Evolutionary conservation across 35 echinoderm and acorn worm genomes (phyloP).

Genomic region (Apostichopus parvimensis): DNA sequence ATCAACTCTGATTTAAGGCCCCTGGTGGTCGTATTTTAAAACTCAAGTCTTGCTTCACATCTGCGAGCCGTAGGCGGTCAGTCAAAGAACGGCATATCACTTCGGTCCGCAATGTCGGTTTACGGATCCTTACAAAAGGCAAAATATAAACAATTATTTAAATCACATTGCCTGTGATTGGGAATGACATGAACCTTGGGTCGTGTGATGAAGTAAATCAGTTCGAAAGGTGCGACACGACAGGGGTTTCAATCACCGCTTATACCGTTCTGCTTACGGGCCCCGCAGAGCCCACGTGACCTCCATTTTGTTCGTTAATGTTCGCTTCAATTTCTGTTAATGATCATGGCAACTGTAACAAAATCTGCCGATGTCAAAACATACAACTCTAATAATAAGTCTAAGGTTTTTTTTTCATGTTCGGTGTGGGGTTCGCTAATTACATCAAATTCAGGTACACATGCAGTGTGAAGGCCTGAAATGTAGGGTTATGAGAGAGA

Average conservation of each 20-base stretch:
- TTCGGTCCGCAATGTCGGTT: neutral
- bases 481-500: conserved; percentile 8
- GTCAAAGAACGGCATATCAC: conserved; percentile 11
- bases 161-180: conserved; percentile 27
- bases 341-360: conserved; percentile 58
- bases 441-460: conserved; percentile 36
- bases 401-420: conserved; percentile 28
- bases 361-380: conserved; percentile 30
- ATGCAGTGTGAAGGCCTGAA: conserved; percentile 25
- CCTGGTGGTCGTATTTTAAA: conserved; percentile 30
- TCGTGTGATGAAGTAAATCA: conserved; percentile 45
- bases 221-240: conserved; percentile 34
- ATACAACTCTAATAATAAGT: neutral
- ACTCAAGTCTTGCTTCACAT: neutral
- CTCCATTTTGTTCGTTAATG: conserved; percentile 56
- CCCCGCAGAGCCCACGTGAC: conserved; percentile 30
- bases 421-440: conserved; percentile 15
- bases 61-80: conserved; percentile 38
- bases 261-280: neutral
- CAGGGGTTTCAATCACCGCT: conserved; percentile 32
- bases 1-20: conserved; percentile 39
- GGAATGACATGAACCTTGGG: conserved; percentile 45
- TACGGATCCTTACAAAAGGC: conserved; percentile 20
- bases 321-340: neutral
- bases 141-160: conserved; percentile 34